Conservation (phyloP, 2,888 invertebrate genomes). For the Drosophila stalkeri region DNA sequence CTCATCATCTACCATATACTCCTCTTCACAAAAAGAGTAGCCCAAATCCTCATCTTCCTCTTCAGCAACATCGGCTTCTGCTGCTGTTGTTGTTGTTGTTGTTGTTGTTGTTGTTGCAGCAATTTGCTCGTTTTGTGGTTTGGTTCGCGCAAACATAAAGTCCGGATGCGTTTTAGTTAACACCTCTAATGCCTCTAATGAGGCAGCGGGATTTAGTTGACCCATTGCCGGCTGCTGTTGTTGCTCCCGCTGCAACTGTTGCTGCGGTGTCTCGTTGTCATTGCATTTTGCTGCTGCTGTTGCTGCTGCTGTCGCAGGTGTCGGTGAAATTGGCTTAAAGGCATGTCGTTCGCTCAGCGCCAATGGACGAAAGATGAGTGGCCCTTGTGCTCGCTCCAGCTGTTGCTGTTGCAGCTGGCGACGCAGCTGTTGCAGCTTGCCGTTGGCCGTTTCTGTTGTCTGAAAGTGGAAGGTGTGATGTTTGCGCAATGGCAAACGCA, state of each 20-base stretch:
- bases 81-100: conserved; percentile 1
- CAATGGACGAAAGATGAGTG: conserved; percentile 81
- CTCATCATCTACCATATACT: conserved; percentile 52
- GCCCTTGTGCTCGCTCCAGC: conserved; percentile 56
- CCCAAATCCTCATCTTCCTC: conserved; percentile 81
- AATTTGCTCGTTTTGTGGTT: conserved; percentile 52
- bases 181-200: conserved; percentile 79
- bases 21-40: conserved; percentile 81
- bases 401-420: conserved; percentile 61
- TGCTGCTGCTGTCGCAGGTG: conserved; percentile 48
- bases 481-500: conserved; percentile 84
- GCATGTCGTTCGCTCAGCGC: conserved; percentile 81
- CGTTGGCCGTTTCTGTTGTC: conserved; percentile 83
- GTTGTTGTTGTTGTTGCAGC: conserved; percentile 62
- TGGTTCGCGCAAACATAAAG: conserved; percentile 67
- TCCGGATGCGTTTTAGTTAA: conserved; percentile 80
- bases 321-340: conserved; percentile 84
- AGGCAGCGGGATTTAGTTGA: conserved; percentile 78
- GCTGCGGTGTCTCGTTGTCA: conserved; percentile 18
- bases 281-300: conserved; percentile 34
- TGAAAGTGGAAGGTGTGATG: conserved; percentile 85
- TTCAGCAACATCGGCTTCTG: conserved; percentile 22
- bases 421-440: conserved; percentile 79
- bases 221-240: conserved; percentile 17
- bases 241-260: conserved; percentile 23